A percentile compares a stretch with the other conserved stretches of the same genome.
These are phyloP conservation scores for Timema podura DNA, from an alignment of 2,888 invertebrate species.

Conservation along the genomic window DNA sequence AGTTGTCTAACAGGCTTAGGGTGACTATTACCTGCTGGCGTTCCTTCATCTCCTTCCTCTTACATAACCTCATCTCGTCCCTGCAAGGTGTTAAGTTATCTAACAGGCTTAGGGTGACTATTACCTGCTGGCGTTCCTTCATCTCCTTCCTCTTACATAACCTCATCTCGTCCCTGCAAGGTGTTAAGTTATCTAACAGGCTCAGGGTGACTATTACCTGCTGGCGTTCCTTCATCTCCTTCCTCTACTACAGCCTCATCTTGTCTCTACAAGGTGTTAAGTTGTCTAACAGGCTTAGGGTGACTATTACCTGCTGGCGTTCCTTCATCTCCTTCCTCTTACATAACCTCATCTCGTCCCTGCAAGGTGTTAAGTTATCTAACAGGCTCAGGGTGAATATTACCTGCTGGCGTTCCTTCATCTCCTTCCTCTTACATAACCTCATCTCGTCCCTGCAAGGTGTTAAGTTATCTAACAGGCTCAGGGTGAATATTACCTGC, in stretches of 20 bases:
- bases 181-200: background rate
- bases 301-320: constrained; percentile 42
- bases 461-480: background rate
- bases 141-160: constrained; percentile 62
- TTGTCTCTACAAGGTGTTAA: constrained; percentile 73
- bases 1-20: constrained; percentile 68
- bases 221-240: constrained; percentile 25
- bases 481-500: constrained; percentile 46
- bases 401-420: constrained; percentile 26
- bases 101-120: constrained; percentile 47
- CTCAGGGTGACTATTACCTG: constrained; percentile 46
- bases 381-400: constrained; percentile 47
- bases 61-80: constrained; percentile 74
- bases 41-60: constrained; percentile 45
- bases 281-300: constrained; percentile 68
- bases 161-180: constrained; percentile 60
- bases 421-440: constrained; percentile 63
- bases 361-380: background rate
- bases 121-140: constrained; percentile 26
- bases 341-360: constrained; percentile 71
- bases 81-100: background rate
- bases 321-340: constrained; percentile 49
- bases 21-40: constrained; percentile 46
- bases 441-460: constrained; percentile 59
- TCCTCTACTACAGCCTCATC: constrained; percentile 65